phyloP scores from a whole-genome alignment of 2,797 vertebrate genomes.

The Channallabes apus region DNA sequence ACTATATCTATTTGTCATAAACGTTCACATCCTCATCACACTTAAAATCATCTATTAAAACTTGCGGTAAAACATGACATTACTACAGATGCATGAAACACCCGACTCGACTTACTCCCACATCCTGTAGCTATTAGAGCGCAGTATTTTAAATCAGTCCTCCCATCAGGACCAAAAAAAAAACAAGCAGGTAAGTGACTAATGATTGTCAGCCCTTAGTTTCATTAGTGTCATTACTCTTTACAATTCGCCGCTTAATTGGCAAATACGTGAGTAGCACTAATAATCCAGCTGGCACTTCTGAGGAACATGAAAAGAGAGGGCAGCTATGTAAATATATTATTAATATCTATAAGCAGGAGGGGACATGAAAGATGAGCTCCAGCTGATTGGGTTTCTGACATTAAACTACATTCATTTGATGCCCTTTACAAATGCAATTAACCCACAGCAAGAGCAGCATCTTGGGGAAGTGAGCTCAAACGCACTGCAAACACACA shows the following conservation, averaged over 20 bases:
- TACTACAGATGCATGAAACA: background rate
- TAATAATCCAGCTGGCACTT: conserved; percentile 51
- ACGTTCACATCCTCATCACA: background rate
- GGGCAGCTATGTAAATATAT: conserved; percentile 56
- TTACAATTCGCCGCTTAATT: conserved; percentile 58
- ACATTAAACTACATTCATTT: conserved; percentile 79
- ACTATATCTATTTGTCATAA: background rate
- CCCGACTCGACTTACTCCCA: background rate
- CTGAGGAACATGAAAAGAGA: conserved; percentile 49
- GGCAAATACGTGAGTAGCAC: conserved; percentile 49
- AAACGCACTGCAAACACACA: conserved; percentile 56
- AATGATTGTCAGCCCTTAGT: conserved; percentile 57
- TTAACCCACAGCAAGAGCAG: conserved; percentile 67
- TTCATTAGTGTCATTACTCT: conserved; percentile 58
- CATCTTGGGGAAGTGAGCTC: conserved; percentile 44
- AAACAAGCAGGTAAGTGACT: conserved; percentile 53
- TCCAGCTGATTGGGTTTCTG: conserved; percentile 67
- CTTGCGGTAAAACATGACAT: background rate
- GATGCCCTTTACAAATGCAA: conserved; percentile 77
- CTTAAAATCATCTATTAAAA: background rate
- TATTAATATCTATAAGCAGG: conserved; percentile 58
- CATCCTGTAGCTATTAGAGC: conserved; percentile 16
- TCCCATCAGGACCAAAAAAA: conserved; percentile 25
- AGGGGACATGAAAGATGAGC: conserved; percentile 57
- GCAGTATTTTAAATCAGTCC: conserved; percentile 42